Percentiles rank a stretch among this genome's conserved stretches.
phyloP scores from a whole-genome alignment of 2,797 vertebrate species.

The Pagetopsis macropterus region DNA sequence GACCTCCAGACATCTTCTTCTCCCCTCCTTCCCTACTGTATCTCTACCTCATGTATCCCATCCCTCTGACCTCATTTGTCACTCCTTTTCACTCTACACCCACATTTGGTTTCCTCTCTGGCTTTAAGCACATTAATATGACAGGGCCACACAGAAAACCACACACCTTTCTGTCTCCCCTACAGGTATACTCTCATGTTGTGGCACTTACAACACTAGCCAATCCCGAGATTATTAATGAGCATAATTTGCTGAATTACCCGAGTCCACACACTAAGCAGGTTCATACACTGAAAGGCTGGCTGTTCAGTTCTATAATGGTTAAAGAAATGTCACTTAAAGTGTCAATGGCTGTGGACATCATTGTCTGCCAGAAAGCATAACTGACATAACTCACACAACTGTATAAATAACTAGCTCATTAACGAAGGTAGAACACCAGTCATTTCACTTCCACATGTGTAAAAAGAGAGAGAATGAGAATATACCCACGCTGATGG shows the following conservation, averaged over 20 bases:
- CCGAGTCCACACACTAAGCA: slow-evolving; percentile 11
- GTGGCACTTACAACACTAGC: not conserved
- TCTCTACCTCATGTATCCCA: slow-evolving; percentile 22
- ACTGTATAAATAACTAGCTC: slow-evolving; percentile 29
- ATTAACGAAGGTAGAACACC: slow-evolving; percentile 1
- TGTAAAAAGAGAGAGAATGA: slow-evolving; percentile 11
- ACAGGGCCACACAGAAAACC: slow-evolving; percentile 11
- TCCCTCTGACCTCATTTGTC: slow-evolving; percentile 40
- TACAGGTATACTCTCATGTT: not conserved
- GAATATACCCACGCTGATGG: slow-evolving; percentile 11
- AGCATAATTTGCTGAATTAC: slow-evolving; percentile 34
- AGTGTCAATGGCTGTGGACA: slow-evolving; percentile 17
- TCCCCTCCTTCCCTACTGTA: slow-evolving; percentile 1
- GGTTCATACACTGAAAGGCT: slow-evolving; percentile 16
- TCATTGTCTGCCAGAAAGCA: slow-evolving; percentile 18
- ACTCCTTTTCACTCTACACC: slow-evolving; percentile 6
- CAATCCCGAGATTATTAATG: slow-evolving; percentile 12
- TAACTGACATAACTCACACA: slow-evolving; percentile 3
- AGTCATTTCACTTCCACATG: not conserved
- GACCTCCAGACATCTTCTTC: slow-evolving; percentile 43
- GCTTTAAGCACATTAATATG: slow-evolving; percentile 9
- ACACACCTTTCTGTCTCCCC: not conserved
- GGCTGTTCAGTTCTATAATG: slow-evolving; percentile 38
- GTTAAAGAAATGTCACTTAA: slow-evolving; percentile 32
- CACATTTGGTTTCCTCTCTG: slow-evolving; percentile 11